phyloP scores from a whole-genome alignment of 2,113 vertebrate genomes.

The Salvelinus alpinus region DNA sequence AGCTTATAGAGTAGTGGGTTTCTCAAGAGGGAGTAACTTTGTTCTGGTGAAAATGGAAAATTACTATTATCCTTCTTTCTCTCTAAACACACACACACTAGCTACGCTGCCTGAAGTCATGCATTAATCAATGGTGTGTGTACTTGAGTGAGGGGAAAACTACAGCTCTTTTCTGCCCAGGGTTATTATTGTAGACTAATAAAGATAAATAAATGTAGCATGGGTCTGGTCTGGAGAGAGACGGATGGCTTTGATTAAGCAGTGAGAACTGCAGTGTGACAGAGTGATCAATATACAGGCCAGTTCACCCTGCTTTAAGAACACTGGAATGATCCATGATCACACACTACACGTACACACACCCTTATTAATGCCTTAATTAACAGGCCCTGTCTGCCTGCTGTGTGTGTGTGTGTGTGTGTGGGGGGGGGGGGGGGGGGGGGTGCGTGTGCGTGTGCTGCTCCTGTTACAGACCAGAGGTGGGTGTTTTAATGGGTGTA shows the following conservation, averaged over 20 bases:
- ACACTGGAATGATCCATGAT: constrained; percentile 25
- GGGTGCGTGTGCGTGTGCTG: not conserved
- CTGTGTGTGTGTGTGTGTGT: constrained; percentile 6
- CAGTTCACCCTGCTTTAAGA: constrained; percentile 8
- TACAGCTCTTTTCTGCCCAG: too few relatives aligned
- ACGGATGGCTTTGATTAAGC: constrained; percentile 66
- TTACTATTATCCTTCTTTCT: not conserved
- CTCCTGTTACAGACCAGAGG: not conserved
- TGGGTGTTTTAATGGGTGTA: too few relatives aligned
- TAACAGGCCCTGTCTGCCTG: constrained; percentile 1
- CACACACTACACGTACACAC: constrained; percentile 1
- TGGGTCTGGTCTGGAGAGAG: constrained; percentile 21
- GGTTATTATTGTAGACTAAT: too few relatives aligned
- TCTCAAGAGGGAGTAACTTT: too few relatives aligned
- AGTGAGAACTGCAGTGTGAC: constrained; percentile 49
- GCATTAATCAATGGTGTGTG: constrained; percentile 12
- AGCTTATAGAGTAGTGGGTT: too few relatives aligned
- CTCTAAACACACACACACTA: not conserved
- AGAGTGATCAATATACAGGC: constrained; percentile 58
- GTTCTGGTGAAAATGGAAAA: too few relatives aligned
- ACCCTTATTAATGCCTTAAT: constrained; percentile 28
- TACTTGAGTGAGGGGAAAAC: constrained; percentile 12
- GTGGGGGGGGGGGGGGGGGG: not conserved
- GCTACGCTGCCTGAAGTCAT: not conserved
- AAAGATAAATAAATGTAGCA: not conserved